These are phyloP conservation scores for Aspidoscelis tigris DNA, from an alignment of 2,113 vertebrate species.

Conservation along the genomic window DNA sequence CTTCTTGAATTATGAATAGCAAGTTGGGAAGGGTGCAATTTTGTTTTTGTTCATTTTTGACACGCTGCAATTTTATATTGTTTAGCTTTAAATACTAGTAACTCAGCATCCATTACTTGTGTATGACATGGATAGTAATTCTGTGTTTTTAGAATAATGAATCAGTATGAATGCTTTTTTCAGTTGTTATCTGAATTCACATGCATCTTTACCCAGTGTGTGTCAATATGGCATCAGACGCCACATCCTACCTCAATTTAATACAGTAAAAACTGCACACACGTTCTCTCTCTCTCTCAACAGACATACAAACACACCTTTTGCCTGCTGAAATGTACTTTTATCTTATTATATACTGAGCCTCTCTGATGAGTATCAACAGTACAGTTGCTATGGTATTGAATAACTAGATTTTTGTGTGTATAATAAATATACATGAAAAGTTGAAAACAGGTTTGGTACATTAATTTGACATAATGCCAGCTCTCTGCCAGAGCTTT, in stretches of 20 bases:
- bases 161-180: slow-evolving; percentile 19
- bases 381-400: neutral
- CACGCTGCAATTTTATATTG: slow-evolving; percentile 5
- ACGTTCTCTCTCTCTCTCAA: neutral
- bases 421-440: slow-evolving; percentile 5
- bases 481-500: neutral
- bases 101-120: slow-evolving; percentile 15
- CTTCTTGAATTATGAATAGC: slow-evolving; percentile 35
- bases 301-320: neutral
- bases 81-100: slow-evolving; percentile 37
- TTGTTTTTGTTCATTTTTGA: slow-evolving; percentile 45
- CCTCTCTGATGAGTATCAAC: neutral
- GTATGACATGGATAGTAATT: slow-evolving; percentile 33
- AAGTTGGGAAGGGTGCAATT: slow-evolving; percentile 36
- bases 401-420: slow-evolving; percentile 25
- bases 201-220: slow-evolving; percentile 1
- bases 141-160: slow-evolving; percentile 7
- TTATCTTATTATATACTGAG: neutral
- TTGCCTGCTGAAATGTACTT: slow-evolving; percentile 19
- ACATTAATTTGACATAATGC: slow-evolving; percentile 8
- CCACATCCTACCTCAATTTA: neutral
- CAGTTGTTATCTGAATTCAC: neutral
- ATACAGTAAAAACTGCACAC: no score
- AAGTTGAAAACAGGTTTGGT: neutral
- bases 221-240: neutral